Conservation (phyloP, 2,113 vertebrate species). For the Mastomys natalensis region DNA sequence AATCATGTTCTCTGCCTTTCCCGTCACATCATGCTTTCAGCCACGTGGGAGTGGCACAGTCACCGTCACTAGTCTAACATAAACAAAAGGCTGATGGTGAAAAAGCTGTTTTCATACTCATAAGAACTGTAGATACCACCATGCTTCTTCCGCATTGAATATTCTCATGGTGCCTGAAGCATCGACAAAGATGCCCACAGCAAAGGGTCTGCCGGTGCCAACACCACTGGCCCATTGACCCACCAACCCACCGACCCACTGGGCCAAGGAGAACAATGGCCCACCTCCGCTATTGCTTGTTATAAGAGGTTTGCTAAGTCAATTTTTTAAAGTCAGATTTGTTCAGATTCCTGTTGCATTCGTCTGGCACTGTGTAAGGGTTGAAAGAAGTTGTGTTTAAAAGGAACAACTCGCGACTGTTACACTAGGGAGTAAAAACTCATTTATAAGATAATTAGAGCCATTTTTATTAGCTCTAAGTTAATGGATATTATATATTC, state of each 20-base stretch:
- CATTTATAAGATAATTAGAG: slow-evolving; percentile 26
- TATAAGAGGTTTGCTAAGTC: not conserved
- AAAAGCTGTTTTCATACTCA: not conserved
- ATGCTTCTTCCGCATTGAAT: not conserved
- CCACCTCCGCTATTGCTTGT: not conserved
- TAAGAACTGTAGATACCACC: not conserved
- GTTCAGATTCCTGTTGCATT: not conserved
- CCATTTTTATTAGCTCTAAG: slow-evolving; percentile 9
- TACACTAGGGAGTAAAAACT: slow-evolving; percentile 26
- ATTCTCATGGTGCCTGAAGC: not conserved
- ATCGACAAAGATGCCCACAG: not conserved
- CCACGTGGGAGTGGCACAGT: not conserved
- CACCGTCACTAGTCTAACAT: not conserved
- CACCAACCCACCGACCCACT: too few relatives aligned
- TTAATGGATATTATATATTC: not conserved
- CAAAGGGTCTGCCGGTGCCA: not conserved
- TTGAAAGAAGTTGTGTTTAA: not conserved
- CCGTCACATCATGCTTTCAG: not conserved
- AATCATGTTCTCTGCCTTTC: not conserved
- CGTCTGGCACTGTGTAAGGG: not conserved
- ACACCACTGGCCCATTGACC: too few relatives aligned
- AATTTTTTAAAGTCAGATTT: not conserved
- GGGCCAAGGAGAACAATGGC: not conserved
- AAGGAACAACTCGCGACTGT: not conserved
- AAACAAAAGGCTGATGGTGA: not conserved